Percentiles rank a stretch among this genome's conserved stretches.
These are phyloP conservation scores for Ditula angustiorana DNA, from an alignment of 2,888 invertebrate species.

Conservation along the genomic window DNA sequence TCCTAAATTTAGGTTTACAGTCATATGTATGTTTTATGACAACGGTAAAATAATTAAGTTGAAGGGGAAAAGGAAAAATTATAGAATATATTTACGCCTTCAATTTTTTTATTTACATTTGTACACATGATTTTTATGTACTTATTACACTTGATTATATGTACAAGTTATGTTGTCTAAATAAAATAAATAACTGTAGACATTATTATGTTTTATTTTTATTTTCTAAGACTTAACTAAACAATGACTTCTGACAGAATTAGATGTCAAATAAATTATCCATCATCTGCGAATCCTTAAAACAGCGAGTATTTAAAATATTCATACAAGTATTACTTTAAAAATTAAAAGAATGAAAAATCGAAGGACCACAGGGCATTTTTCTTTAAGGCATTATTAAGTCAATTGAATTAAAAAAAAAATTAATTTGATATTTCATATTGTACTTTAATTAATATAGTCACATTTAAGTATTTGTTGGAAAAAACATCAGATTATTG, in stretches of 20 bases:
- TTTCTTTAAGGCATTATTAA: background rate
- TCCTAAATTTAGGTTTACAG: too few relatives aligned
- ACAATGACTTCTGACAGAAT: constrained; percentile 52
- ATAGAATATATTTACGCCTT: constrained; percentile 33
- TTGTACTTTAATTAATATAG: too few relatives aligned
- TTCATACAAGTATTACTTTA: background rate
- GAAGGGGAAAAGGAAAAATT: constrained; percentile 10
- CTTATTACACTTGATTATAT: constrained; percentile 71
- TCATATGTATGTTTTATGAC: too few relatives aligned
- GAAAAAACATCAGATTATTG: too few relatives aligned
- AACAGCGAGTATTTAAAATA: constrained; percentile 36
- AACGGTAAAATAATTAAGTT: background rate
- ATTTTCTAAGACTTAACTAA: constrained; percentile 54
- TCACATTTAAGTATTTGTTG: too few relatives aligned
- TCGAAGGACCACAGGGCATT: background rate
- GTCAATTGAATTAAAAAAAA: background rate
- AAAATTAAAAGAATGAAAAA: background rate
- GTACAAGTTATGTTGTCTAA: constrained; percentile 71
- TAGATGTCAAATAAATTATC: constrained; percentile 22
- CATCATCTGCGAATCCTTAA: constrained; percentile 28
- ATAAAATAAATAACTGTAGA: constrained; percentile 77
- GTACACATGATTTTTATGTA: constrained; percentile 79
- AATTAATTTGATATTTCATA: too few relatives aligned
- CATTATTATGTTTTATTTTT: constrained; percentile 66
- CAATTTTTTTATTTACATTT: constrained; percentile 79